phyloP scores from a whole-genome alignment of 1,140 invertebrate genomes.

The Drosophila equinoxialis region DNA sequence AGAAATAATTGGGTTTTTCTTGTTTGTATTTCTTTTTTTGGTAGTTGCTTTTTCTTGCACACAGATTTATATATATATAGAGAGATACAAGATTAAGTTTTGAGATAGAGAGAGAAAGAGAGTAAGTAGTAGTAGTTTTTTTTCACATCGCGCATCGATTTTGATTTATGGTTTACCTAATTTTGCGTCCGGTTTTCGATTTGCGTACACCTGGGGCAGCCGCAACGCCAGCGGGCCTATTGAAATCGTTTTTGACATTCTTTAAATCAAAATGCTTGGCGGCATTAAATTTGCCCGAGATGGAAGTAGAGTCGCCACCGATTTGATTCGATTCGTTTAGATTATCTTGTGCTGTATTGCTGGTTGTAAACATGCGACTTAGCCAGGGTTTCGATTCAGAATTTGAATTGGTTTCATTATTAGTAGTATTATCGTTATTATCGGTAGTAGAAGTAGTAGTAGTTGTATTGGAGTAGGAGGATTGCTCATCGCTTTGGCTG shows the following conservation, averaged over 20 bases:
- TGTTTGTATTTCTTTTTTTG: background rate
- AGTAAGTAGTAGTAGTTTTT: conserved; percentile 11
- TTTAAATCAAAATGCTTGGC: conserved; percentile 82
- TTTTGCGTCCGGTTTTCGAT: conserved; percentile 82
- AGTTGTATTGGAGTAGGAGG: conserved; percentile 73
- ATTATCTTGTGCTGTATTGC: conserved; percentile 22
- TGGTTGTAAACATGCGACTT: conserved; percentile 74
- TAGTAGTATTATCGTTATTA: conserved; percentile 76
- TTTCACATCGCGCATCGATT: conserved; percentile 40
- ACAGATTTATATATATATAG: conserved; percentile 1
- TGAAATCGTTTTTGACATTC: conserved; percentile 79
- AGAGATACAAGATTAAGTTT: conserved; percentile 42
- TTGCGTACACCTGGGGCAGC: conserved; percentile 70
- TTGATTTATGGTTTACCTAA: conserved; percentile 67
- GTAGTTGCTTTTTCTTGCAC: conserved; percentile 7
- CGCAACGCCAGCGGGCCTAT: conserved; percentile 77
- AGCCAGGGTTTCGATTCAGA: conserved; percentile 79
- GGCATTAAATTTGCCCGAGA: conserved; percentile 69
- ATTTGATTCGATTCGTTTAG: conserved; percentile 44
- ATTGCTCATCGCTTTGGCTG: conserved; percentile 80
- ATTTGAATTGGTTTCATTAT: conserved; percentile 63
- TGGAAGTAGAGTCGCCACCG: conserved; percentile 20
- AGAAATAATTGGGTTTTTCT: conserved; percentile 1
- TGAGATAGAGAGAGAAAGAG: conserved; percentile 3
- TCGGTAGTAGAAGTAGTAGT: conserved; percentile 71